Evolutionary conservation across 2,888 invertebrate species (phyloP).

Genomic region (Esperia sulphurella): DNA sequence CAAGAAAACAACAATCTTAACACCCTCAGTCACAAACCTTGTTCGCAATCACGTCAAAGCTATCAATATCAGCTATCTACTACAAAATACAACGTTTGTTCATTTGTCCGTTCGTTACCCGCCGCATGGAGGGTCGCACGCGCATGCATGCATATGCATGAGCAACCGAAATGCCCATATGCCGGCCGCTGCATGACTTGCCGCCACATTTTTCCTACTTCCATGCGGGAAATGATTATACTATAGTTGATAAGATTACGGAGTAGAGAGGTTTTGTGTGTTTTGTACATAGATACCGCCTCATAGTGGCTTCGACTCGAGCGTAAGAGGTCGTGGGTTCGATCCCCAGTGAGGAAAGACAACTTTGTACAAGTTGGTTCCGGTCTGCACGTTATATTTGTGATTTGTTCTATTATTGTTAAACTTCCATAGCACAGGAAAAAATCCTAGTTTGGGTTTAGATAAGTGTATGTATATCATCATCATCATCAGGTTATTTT

Average conservation of each 20-base stretch:
- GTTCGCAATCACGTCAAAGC: slow-evolving; percentile 1
- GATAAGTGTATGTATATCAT: no score
- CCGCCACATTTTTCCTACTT: not conserved
- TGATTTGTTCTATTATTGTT: no score
- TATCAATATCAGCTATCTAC: slow-evolving; percentile 18
- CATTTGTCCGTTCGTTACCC: slow-evolving; percentile 28
- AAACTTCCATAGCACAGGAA: no score
- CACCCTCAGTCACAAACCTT: not conserved
- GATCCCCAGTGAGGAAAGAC: no score
- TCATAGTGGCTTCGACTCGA: no score
- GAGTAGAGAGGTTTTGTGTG: not conserved
- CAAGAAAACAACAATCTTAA: no score
- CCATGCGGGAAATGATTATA: slow-evolving; percentile 1
- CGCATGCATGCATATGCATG: slow-evolving; percentile 46
- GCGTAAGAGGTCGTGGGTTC: no score
- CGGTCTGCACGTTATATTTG: no score
- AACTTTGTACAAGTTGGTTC: no score
- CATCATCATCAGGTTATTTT: no score
- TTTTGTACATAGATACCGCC: no score
- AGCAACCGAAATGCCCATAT: slow-evolving; percentile 45
- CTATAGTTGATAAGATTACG: not conserved
- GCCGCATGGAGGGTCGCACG: slow-evolving; percentile 3
- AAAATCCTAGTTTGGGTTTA: no score
- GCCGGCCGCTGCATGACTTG: slow-evolving; percentile 22
- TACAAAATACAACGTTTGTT: slow-evolving; percentile 33